Percentiles rank a stretch among this genome's conserved stretches.
Evolutionary conservation across 2,888 invertebrate species (phyloP).

Genomic region (Sphinx pinastri): DNA sequence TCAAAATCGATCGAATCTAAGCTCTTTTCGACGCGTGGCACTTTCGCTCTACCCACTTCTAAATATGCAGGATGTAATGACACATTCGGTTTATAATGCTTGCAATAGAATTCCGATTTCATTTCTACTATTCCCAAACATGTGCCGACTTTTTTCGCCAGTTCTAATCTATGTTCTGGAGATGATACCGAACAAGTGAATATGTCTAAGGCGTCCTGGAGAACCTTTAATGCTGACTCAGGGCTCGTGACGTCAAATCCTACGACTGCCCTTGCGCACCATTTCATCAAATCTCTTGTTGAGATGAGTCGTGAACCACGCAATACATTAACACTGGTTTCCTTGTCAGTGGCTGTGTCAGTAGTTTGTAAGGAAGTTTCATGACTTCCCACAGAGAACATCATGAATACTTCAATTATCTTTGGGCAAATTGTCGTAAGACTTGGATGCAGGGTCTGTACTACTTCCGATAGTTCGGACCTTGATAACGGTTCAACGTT

Average conservation of each 20-base stretch:
- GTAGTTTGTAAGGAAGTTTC: slow-evolving; percentile 75
- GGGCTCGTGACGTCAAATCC: slow-evolving; percentile 90
- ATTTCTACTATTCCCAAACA: slow-evolving; percentile 92
- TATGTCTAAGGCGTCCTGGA: slow-evolving; percentile 95
- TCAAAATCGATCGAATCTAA: slow-evolving; percentile 68
- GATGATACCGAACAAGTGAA: slow-evolving; percentile 92
- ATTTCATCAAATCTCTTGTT: slow-evolving; percentile 95
- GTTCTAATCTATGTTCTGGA: slow-evolving; percentile 85
- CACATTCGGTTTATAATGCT: slow-evolving; percentile 91
- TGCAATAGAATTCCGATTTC: slow-evolving; percentile 91
- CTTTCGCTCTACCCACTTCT: slow-evolving; percentile 88
- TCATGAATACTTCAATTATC: slow-evolving; percentile 92
- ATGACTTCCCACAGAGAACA: slow-evolving; percentile 90
- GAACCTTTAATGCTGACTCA: slow-evolving; percentile 87
- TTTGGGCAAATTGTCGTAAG: slow-evolving; percentile 89
- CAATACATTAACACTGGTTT: slow-evolving; percentile 54
- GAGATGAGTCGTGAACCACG: slow-evolving; percentile 88
- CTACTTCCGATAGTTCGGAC: slow-evolving; percentile 89
- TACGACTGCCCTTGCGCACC: slow-evolving; percentile 91
- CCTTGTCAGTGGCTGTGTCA: slow-evolving; percentile 50
- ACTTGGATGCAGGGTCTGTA: slow-evolving; percentile 87
- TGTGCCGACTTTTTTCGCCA: slow-evolving; percentile 90
- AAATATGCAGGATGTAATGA: slow-evolving; percentile 83
- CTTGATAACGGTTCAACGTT: slow-evolving; percentile 91
- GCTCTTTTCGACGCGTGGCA: slow-evolving; percentile 72